These are phyloP conservation scores for Lagopus muta DNA, from an alignment of 2,113 vertebrate species.

Conservation along the genomic window DNA sequence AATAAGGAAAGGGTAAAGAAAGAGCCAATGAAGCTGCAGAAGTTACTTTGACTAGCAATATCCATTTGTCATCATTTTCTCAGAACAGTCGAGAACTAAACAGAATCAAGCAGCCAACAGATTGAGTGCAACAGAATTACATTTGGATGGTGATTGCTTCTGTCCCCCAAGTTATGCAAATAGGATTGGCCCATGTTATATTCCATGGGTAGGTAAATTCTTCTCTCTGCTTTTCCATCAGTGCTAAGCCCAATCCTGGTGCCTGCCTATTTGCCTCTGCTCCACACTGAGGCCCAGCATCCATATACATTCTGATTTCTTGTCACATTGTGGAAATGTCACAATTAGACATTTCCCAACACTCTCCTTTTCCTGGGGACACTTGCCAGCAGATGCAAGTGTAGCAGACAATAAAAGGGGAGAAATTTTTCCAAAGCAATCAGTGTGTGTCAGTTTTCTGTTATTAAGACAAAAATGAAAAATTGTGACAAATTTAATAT, in stretches of 20 bases:
- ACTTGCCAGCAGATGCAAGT: background rate
- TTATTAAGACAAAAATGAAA: background rate
- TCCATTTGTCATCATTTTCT: background rate
- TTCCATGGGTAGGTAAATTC: fast-evolving
- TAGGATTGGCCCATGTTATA: background rate
- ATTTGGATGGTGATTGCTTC: background rate
- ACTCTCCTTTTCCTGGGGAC: background rate
- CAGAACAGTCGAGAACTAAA: background rate
- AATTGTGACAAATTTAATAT: background rate
- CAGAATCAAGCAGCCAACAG: background rate
- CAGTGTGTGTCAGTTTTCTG: background rate
- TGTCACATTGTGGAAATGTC: conserved; percentile 21
- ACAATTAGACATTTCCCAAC: conserved; percentile 6
- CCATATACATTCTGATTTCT: background rate
- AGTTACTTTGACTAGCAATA: background rate
- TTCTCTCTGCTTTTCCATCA: background rate
- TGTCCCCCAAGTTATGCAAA: background rate
- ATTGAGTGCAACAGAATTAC: background rate
- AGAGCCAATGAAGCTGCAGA: conserved; percentile 18
- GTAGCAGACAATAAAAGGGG: background rate
- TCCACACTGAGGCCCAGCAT: background rate
- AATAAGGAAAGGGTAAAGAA: background rate
- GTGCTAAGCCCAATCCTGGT: background rate
- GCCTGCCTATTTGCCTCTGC: background rate
- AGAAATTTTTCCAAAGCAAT: background rate